phyloP scores from a whole-genome alignment of 2,888 invertebrate species.

The Urechis unicinctus region DNA sequence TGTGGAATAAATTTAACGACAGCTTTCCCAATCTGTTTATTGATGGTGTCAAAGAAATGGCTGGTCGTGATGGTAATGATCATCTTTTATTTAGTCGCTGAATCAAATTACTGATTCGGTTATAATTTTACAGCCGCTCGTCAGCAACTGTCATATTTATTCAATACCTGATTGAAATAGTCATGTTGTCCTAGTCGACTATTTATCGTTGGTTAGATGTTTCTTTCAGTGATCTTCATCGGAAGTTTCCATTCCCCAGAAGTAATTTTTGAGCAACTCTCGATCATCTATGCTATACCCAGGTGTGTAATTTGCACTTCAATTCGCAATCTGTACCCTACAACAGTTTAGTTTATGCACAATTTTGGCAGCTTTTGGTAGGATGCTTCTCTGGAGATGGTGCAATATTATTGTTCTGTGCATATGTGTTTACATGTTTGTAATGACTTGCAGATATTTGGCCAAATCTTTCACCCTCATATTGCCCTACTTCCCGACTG shows the following conservation, averaged over 20 bases:
- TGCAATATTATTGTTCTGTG: no score
- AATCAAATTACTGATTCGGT: no score
- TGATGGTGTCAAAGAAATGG: constrained; percentile 46
- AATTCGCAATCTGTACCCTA: background rate
- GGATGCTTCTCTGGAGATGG: no score
- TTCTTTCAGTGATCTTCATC: constrained; percentile 47
- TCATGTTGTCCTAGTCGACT: no score
- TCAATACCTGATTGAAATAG: no score
- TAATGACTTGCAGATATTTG: constrained; percentile 45
- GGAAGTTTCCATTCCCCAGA: constrained; percentile 50
- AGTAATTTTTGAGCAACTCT: constrained; percentile 51
- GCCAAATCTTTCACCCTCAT: constrained; percentile 48
- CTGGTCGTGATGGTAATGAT: constrained; percentile 50
- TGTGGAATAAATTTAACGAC: constrained; percentile 49
- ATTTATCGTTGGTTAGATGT: no score
- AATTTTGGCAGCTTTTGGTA: no score
- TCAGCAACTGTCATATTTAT: no score
- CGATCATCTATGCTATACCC: constrained; percentile 49
- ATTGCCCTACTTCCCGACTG: constrained; percentile 52
- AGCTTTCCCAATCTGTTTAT: constrained; percentile 51
- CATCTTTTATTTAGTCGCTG: background rate
- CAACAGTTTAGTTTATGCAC: background rate
- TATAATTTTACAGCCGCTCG: no score
- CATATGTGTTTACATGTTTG: no score
- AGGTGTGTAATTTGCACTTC: constrained; percentile 26